Base-by-base conservation (phyloP, 1,140 invertebrate species). In the Ceratitis capitata region DNA sequence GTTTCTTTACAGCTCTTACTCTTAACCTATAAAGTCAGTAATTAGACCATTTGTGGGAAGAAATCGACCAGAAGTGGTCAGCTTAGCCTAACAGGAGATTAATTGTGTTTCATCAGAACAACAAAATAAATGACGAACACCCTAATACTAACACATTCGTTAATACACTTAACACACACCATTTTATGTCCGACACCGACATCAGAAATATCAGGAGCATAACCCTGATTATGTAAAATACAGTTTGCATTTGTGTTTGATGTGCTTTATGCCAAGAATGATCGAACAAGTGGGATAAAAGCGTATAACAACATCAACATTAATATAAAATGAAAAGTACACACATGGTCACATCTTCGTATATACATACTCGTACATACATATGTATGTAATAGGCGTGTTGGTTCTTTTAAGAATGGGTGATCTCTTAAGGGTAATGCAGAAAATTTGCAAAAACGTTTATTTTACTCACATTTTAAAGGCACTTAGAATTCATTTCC, bases 401-500 rank as follows among this genome's bases (percentile, higher is more conserved):
- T n/a, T 9, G 16, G 26, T n/a, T n/a, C 7, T 23, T 19, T 26
- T 47, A 3, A 29, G 19, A 45, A 45, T 3, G 32, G 35, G 69
- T n/a, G n/a, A 39, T 32, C 69, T 26, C 69, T 42, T 45, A 78
- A 10, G 61, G 61, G 35, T 78, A 78, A 78, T 78, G 69, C 39
- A 39, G 19, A 23, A 78, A 78, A 78, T 45, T 78, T 45, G 69
- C 69, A 45, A 78, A n/a, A 78, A 78, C 23, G 69, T 78, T 78
- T 78, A 39, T 78, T 35, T 39, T 78, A 5, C 45, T 45, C 69
- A 78, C 69, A 45, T 78, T 78, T 78, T 78, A 26, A 78, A 45
- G 69, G 19, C 69, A 78, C 69, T 78, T 78, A 78, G 69, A 78
- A 78, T 45, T 78, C 69, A 78, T 78, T 78, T 78, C 69, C 69